Conservation (phyloP, 1,140 invertebrate genomes). For the Drosophila guanche region DNA sequence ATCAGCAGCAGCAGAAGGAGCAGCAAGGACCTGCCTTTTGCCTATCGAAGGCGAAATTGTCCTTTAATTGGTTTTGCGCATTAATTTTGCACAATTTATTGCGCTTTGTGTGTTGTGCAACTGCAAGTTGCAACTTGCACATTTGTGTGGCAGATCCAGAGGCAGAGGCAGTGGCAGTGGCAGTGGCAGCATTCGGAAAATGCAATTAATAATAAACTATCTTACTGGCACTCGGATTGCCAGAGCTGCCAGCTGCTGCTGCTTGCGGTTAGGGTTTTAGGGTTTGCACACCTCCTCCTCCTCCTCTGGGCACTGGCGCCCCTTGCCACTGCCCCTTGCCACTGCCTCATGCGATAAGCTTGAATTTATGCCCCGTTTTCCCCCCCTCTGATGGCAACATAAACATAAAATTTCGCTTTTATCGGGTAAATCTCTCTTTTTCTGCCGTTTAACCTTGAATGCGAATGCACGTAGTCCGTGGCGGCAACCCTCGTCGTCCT, state of each 20-base stretch:
- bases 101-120: slow-evolving; percentile 47
- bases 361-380: slow-evolving; percentile 34
- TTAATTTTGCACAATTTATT: slow-evolving; percentile 81
- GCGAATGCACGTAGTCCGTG: slow-evolving; percentile 60
- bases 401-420: slow-evolving; percentile 46
- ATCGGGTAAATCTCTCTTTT: slow-evolving; percentile 52
- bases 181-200: slow-evolving; percentile 35
- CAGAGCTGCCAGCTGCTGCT: slow-evolving; percentile 15
- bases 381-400: slow-evolving; percentile 14
- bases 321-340: slow-evolving; percentile 12
- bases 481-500: slow-evolving; percentile 15
- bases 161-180: slow-evolving; percentile 25
- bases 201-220: slow-evolving; percentile 77
- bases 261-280: not conserved
- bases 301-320: not conserved
- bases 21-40: slow-evolving; percentile 46
- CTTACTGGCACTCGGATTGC: slow-evolving; percentile 54
- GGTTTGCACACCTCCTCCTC: not conserved
- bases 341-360: slow-evolving; percentile 51
- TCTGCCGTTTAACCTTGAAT: slow-evolving; percentile 77
- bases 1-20: slow-evolving; percentile 41
- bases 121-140: not conserved
- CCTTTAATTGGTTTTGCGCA: slow-evolving; percentile 78
- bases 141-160: slow-evolving; percentile 11
- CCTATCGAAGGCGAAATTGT: slow-evolving; percentile 59